phyloP scores from a whole-genome alignment of 2,113 vertebrate genomes.

The Callopanchax toddi region DNA sequence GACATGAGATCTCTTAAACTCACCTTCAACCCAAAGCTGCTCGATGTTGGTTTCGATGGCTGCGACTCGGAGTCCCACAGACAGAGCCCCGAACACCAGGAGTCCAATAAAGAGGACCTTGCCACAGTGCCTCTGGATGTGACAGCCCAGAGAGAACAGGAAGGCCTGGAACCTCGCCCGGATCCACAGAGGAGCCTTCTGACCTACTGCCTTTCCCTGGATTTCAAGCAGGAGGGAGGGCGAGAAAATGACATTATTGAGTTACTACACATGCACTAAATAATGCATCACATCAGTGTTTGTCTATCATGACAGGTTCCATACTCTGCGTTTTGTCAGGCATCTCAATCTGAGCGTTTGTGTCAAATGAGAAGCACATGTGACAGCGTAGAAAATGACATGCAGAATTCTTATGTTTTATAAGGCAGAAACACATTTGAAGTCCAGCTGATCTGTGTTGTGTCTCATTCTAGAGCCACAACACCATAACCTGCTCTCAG shows the following conservation, averaged over 20 bases:
- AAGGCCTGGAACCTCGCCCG: slow-evolving; percentile 94
- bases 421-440: no score
- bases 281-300: background rate
- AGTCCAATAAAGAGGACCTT: slow-evolving; percentile 98
- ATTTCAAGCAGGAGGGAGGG: slow-evolving; percentile 61
- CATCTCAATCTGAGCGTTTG: background rate
- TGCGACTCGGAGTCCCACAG: slow-evolving; percentile 92
- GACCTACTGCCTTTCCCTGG: slow-evolving; percentile 88
- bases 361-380: no score
- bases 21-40: slow-evolving; percentile 98
- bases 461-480: no score
- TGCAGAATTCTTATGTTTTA: no score
- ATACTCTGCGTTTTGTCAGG: background rate
- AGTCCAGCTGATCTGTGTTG: no score
- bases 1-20: slow-evolving; percentile 63
- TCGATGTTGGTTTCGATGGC: slow-evolving; percentile 97
- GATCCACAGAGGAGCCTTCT: slow-evolving; percentile 92
- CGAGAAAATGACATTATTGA: slow-evolving; percentile 41
- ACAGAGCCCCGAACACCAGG: slow-evolving; percentile 93
- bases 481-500: no score
- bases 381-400: no score
- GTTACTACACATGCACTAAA: slow-evolving; percentile 21
- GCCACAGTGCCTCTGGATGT: slow-evolving; percentile 97
- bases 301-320: slow-evolving; percentile 2
- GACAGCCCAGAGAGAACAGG: slow-evolving; percentile 94